Evolutionary conservation across 1,140 invertebrate species (phyloP), one percentile per base, ranked within the genome.

Genomic region (Listronotus oregonensis): DNA sequence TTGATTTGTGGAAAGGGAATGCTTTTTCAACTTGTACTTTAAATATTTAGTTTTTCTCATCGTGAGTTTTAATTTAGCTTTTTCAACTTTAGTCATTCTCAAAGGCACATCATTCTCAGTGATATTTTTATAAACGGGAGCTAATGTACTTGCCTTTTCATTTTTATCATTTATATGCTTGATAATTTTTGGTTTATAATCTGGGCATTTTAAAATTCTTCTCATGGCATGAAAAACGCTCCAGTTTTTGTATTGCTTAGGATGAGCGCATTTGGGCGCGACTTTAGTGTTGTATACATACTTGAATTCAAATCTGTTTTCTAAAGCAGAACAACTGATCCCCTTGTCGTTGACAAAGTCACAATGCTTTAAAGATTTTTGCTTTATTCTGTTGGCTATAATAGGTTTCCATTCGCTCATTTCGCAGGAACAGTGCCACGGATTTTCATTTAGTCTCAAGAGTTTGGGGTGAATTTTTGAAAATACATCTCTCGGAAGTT

Each of bases 361-460:
- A 63, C 82, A 83, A 9, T 62, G 49, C 62, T 80, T 80, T 11
- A 74, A 73, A 5, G 77, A 73, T 70, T 79, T 81, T 32, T 79
- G 75, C 73, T 82, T 80, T 1, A 82, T 73, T 66, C 79, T 78
- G 67, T 85, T 85, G 0, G 81, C 80, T 14, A 83, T 67, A 31
- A 79, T 77, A 42, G 84, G 81, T 71, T 86, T 82, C 88, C 87
- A 89, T 40, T 81, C 80, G 50, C 70, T 75, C 86, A 90, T 87
- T 1, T 81, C 77, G 71, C 89, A 90, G 39, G 81, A 83, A 70
- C 89, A 90, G 63, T 89, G 82, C 88, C 88, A 89, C 9, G 86
- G 87, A 80, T 90, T 90, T 8, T 82, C 80, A 68, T 86, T 85
- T 43, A 88, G 71, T 54, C 86, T 78, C 3, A 85, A 81, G 40